A percentile compares a stretch with the other conserved stretches of the same genome.
These are phyloP conservation scores for Chloropsis cyanopogon DNA, from an alignment of 2,113 vertebrate genomes.

Conservation along the genomic window DNA sequence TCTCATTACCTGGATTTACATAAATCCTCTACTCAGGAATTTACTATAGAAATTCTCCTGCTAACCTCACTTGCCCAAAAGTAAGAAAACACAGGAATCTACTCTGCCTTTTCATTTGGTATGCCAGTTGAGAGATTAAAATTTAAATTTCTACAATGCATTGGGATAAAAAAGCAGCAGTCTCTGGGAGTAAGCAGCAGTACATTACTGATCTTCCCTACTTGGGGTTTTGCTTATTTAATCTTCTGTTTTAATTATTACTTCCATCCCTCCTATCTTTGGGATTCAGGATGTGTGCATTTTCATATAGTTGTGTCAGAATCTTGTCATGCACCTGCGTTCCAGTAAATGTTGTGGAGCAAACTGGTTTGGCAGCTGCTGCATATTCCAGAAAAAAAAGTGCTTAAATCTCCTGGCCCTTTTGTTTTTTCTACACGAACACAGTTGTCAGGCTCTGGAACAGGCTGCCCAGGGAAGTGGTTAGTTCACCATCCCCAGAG, in stretches of 20 bases:
- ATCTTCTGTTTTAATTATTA: not conserved
- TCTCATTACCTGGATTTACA: not conserved
- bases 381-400: not conserved
- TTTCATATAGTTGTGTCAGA: not conserved
- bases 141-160: not conserved
- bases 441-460: not conserved
- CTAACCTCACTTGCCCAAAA: not conserved
- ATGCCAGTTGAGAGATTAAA: not conserved
- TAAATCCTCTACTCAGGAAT: not conserved
- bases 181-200: not conserved
- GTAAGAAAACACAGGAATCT: not conserved
- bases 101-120: not conserved
- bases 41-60: not conserved
- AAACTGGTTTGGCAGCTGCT: not conserved
- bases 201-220: not conserved
- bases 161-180: not conserved
- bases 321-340: not conserved
- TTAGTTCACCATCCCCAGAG: not conserved
- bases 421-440: not conserved
- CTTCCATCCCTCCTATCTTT: not conserved
- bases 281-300: not conserved
- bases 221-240: not conserved
- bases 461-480: not conserved
- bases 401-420: not conserved
- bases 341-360: not conserved